Base-by-base conservation (phyloP, 2,888 invertebrate genomes). In the Cataglyphis albicans region DNA sequence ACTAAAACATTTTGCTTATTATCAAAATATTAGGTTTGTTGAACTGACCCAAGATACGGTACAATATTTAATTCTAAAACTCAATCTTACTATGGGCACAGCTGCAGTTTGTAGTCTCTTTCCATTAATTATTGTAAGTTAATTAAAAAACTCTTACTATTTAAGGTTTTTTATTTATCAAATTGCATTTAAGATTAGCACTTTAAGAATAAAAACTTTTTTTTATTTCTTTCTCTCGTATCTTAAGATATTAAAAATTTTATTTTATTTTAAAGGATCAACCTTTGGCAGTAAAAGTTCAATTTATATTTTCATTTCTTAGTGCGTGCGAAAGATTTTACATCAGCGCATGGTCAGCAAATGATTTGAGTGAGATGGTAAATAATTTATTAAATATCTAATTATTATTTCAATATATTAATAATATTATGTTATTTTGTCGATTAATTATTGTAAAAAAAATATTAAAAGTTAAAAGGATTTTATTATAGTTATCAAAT, bases 21-120 rank as follows among this genome's bases (percentile, higher is more conserved):
- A 1, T 21, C 4, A 3, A 57, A 57, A 57, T 64, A 15, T 25
- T 65, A 65, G 65, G 25, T 65, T 65, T 25, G 65, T 65, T 41
- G 15, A 65, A 6, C 3, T 65, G 25, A 65, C 65, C 15, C 41
- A 65, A 65, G 41, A 15, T 25, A 15, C 65, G 12, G 15, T 44
- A 44, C 65, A 65, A 41, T 65, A 65, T 65, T 65, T 65, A 25
- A 65, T 65, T 21, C 15, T 65, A 44, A 65, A 65, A 41, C 41
- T 65, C 7, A 65, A 65, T 65, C 15, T 65, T 65, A 65, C 65
- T 2, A 65, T 65, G 65, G 65, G 65, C 21, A 65, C 9, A 65
- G 38, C 65, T 15, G 25, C 21, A 65, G 25, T 65, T 65, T 65
- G 65, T 25, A 65, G 65, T 41, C 41, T 65, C 6, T 65, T 65